Base-by-base conservation (phyloP, 2,888 invertebrate species). In the Macrophya alboannulata region DNA sequence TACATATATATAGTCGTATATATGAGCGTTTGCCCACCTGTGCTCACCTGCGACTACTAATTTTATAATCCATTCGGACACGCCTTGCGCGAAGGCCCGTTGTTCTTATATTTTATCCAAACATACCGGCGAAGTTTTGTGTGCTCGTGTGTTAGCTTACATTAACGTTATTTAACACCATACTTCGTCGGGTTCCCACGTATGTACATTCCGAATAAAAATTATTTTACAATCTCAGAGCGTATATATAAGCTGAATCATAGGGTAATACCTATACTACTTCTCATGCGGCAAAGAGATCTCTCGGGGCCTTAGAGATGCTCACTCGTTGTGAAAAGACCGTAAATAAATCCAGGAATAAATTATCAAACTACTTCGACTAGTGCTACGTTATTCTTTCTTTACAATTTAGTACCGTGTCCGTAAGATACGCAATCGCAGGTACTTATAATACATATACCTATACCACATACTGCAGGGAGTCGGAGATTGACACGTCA, bases 161-260 rank as follows among this genome's bases (percentile, higher is more conserved):
- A 85, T 85, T 85, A 85, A 85, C 85, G 85, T 85, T 85, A 72
- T 85, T 85, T 85, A 85, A 85, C 85, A 85, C 85, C 82, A 77
- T 68, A 43, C 62, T 79, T 71, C 85, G 79, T 21, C 21, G 51
- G 40, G 48, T 85, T 85, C 85, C 85, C 85, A 85, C 85, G 85
- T 82, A 82, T 45, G 71, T 68, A 37, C 43, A 21, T 62, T 62
- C 59, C 74, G 81, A 71, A 85, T 85, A 72, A 85, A 82, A 82
- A 79, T 40, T 71, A 48, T 17, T 17, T 21, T 62, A 43, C 68
- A 48, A 68, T 25, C 83, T 40, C n/a, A 25, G 51, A 77, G 43
- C n/a, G n/a, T n/a, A n/a, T n/a, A n/a, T n/a, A n/a, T 76, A 65
- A 48, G 65, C 79, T 43, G 84, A 84, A 74, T 74, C 51, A 71